phyloP scores from a whole-genome alignment of 2,888 invertebrate genomes.

The Apantesis nais region DNA sequence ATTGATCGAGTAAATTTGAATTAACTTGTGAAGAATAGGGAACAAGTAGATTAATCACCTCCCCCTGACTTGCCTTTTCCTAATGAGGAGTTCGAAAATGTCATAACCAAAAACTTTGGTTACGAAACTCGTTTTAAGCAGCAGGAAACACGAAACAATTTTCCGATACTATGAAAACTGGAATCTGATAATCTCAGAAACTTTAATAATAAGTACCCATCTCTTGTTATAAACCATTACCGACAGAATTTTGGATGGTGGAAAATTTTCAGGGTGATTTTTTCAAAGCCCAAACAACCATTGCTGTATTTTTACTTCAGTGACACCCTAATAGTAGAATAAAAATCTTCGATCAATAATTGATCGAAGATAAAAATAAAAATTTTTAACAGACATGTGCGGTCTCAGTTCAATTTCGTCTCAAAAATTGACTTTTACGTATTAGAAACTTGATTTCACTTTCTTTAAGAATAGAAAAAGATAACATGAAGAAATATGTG shows the following conservation, averaged over 20 bases:
- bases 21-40: slow-evolving; percentile 2
- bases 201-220: neutral
- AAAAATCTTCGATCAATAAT: too few species aligned
- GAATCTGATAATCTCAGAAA: neutral
- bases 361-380: too few species aligned
- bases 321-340: too few species aligned
- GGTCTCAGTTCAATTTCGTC: too few species aligned
- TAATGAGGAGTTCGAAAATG: slow-evolving; percentile 22
- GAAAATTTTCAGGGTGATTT: neutral
- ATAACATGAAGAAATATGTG: neutral
- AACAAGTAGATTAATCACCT: slow-evolving; percentile 18
- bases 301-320: too few species aligned
- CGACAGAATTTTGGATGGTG: neutral
- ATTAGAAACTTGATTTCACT: neutral
- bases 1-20: neutral
- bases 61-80: slow-evolving; percentile 12
- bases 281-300: neutral
- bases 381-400: neutral
- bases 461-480: neutral
- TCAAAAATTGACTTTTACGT: neutral
- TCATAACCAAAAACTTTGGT: slow-evolving; percentile 25
- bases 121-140: slow-evolving; percentile 21
- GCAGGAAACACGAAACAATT: slow-evolving; percentile 10
- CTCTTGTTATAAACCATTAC: neutral
- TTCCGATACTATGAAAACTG: slow-evolving; percentile 1